Evolutionary conservation across 2,113 vertebrate genomes (phyloP), one percentile per base, ranked within the genome.

Genomic region (Xiphophorus hellerii): DNA sequence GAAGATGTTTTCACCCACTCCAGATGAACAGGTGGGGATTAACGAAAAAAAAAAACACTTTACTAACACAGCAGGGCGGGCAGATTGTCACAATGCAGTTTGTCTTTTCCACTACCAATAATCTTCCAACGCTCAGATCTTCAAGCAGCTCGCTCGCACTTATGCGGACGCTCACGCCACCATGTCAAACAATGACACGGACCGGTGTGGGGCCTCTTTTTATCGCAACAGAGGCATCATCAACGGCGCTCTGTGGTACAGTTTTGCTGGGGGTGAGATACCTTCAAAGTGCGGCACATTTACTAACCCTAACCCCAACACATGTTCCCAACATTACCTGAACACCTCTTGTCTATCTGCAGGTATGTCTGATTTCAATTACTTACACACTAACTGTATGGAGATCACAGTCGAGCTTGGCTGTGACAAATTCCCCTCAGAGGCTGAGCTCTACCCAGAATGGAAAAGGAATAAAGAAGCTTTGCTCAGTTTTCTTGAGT

Each of bases 361-460:
- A 95, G 98, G 97, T 44, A 99, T 99, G 98, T 96, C 97, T 3
- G 97, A 99, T 90, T 99, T 99, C 87, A 99, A 97, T 77, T 99
- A 99, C 90, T 92, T 99, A 73, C 97, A 99, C 83, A 98, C 95
- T 74, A 99, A 99, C 86, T 99, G 97, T 84, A 95, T 98, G 81
- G 98, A 99, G 95, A 77, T 98, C 85, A 99, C 97, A 0, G 94
- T 99, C 94, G 98, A 99, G 88, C 95, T 99, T 27, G 97, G 98
- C 82, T 99, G 98, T 5, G 95, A 97, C 69, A 99, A 99, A 86
- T 99, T 97, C 89, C 98, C 98, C 3, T 87, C 96, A 1, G 96
- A 96, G 76, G 95, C 93, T 6, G 97, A 97, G n/a, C 94, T 99
- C 2, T 97, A 97, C 58, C 88, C 94, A 0, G 94, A 96, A 48